A percentile compares a stretch with the other conserved stretches of the same genome.
These are phyloP conservation scores for Pithys albifrons DNA, from an alignment of 2,113 vertebrate genomes.

Conservation along the genomic window DNA sequence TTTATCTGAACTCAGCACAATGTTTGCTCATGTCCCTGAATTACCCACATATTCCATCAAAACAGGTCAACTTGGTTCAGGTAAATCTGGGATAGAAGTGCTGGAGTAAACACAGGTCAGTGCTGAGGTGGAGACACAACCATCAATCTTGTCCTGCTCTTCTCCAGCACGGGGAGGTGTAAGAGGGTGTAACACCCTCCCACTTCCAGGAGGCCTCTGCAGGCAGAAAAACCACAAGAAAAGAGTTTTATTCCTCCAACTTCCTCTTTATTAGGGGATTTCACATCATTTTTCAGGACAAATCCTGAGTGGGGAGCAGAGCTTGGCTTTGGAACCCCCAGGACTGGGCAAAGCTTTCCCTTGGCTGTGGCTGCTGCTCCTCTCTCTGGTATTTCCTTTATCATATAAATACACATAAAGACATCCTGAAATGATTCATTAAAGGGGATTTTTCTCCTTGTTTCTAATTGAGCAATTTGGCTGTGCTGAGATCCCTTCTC, in stretches of 20 bases:
- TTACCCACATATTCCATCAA: slow-evolving; percentile 7
- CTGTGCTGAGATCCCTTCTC: neutral
- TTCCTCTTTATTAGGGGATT: neutral
- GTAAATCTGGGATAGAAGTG: neutral
- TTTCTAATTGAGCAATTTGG: neutral
- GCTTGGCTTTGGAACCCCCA: accelerated
- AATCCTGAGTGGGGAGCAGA: neutral
- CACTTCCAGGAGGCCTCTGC: accelerated
- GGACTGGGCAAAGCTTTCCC: neutral
- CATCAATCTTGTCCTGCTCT: neutral
- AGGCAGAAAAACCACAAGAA: neutral
- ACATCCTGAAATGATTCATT: neutral
- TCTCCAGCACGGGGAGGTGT: accelerated
- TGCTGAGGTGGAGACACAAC: neutral
- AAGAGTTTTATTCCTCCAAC: neutral
- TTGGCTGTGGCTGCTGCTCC: neutral
- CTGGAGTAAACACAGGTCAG: neutral
- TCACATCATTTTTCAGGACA: neutral
- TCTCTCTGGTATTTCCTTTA: neutral
- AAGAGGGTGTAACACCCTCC: neutral
- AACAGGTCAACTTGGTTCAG: neutral
- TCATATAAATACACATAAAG: neutral
- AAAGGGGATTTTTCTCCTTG: neutral
- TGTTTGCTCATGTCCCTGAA: slow-evolving; percentile 13
- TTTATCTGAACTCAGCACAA: neutral